Percentiles rank a stretch among this genome's conserved stretches.
These are phyloP conservation scores for Zophobas morio DNA, from an alignment of 1,140 invertebrate species.

Conservation along the genomic window DNA sequence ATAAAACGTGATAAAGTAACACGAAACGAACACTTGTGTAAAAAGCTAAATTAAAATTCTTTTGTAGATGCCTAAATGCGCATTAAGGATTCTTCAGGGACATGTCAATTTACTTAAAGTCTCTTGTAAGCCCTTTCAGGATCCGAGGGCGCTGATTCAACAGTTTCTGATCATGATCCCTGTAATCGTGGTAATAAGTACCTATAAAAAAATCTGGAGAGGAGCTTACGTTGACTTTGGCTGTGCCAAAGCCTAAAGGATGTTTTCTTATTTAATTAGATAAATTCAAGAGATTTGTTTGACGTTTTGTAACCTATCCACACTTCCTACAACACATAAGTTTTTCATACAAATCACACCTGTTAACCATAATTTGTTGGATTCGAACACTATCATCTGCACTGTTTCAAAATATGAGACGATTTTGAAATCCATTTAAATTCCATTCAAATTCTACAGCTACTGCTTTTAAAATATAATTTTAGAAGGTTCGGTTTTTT, in stretches of 20 bases:
- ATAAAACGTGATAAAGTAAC: too few species aligned
- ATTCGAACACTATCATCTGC: background rate
- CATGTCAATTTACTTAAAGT: slow-evolving; percentile 34
- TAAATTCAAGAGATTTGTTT: background rate
- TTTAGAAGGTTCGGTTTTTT: background rate
- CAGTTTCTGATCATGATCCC: slow-evolving; percentile 32
- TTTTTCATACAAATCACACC: background rate
- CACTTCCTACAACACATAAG: background rate
- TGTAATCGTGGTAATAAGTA: slow-evolving; percentile 32
- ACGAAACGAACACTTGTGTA: too few species aligned
- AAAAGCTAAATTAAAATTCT: background rate
- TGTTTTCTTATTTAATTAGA: too few species aligned
- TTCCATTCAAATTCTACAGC: slow-evolving; percentile 34
- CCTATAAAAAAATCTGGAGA: slow-evolving; percentile 11
- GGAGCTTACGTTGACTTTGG: background rate
- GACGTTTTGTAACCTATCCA: background rate
- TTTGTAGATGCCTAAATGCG: slow-evolving; percentile 6
- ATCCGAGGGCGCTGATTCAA: slow-evolving; percentile 18
- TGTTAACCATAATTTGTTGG: background rate
- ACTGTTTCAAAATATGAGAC: slow-evolving; percentile 15
- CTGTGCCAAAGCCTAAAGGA: too few species aligned
- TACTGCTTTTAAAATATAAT: slow-evolving; percentile 22
- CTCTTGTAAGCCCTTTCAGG: slow-evolving; percentile 22
- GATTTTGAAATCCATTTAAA: slow-evolving; percentile 34
- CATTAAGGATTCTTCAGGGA: slow-evolving; percentile 30